phyloP scores from a whole-genome alignment of 2,888 invertebrate species.

The Myopa testacea region DNA sequence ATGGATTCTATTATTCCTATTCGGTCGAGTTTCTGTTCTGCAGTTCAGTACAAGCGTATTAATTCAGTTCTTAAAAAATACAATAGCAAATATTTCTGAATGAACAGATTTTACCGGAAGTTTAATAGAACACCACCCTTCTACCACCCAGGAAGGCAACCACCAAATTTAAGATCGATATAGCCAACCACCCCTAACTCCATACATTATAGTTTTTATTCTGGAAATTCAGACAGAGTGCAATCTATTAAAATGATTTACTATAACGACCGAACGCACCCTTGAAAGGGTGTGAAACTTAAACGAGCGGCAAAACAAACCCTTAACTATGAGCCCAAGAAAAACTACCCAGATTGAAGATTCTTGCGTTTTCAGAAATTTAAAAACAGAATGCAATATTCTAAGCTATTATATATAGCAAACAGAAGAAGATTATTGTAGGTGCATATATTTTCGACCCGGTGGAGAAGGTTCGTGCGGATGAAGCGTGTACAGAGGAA shows the following conservation, averaged over 20 bases:
- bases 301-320: slow-evolving; percentile 11
- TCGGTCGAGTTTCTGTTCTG: neutral
- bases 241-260: slow-evolving; percentile 64
- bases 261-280: slow-evolving; percentile 59
- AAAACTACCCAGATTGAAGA: neutral
- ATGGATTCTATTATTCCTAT: neutral
- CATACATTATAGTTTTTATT: slow-evolving; percentile 21
- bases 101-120: slow-evolving; percentile 19
- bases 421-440: neutral
- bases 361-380: neutral
- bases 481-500: too few species aligned
- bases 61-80: slow-evolving; percentile 20
- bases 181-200: slow-evolving; percentile 15
- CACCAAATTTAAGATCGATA: slow-evolving; percentile 6
- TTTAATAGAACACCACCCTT: slow-evolving; percentile 20
- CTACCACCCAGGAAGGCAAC: neutral
- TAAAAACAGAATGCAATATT: neutral
- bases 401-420: neutral
- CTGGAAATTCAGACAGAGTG: slow-evolving; percentile 42
- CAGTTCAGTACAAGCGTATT: neutral
- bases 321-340: neutral
- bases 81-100: slow-evolving; percentile 18
- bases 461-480: neutral
- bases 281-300: neutral
- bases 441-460: neutral